phyloP scores from a whole-genome alignment of 2,113 vertebrate genomes.

The Tragelaphus strepsiceros region DNA sequence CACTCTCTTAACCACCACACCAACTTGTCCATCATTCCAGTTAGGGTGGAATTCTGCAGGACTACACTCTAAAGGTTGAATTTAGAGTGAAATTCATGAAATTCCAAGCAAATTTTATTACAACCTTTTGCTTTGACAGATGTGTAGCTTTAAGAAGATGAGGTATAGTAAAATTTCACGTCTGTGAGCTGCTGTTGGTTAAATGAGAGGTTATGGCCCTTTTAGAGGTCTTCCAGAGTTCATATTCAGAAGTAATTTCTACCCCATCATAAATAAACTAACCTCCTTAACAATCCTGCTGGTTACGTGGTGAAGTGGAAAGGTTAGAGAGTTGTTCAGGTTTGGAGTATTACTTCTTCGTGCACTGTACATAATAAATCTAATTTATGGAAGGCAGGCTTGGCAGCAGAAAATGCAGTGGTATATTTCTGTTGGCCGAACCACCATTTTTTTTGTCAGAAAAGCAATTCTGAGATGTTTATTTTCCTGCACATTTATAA shows the following conservation, averaged over 20 bases:
- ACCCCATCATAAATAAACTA: conserved; percentile 20
- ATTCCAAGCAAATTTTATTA: conserved; percentile 27
- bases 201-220: neutral
- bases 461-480: conserved; percentile 41
- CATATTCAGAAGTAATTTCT: neutral
- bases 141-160: neutral
- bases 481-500: conserved; percentile 1
- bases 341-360: neutral
- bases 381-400: neutral
- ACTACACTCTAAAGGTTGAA: neutral
- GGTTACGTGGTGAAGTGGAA: neutral
- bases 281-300: neutral
- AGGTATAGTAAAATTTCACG: neutral
- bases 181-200: neutral
- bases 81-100: neutral
- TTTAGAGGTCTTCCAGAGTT: conserved; percentile 34
- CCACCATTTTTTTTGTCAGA: neutral
- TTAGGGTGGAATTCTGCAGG: neutral
- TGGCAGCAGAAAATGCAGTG: neutral
- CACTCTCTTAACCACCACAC: neutral
- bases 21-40: neutral
- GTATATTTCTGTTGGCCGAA: conserved; percentile 24
- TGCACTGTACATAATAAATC: neutral
- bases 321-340: neutral
- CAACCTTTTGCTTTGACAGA: conserved; percentile 10